Evolutionary conservation across 2,797 vertebrate genomes (phyloP).

Genomic region (Aplochiton taeniatus): DNA sequence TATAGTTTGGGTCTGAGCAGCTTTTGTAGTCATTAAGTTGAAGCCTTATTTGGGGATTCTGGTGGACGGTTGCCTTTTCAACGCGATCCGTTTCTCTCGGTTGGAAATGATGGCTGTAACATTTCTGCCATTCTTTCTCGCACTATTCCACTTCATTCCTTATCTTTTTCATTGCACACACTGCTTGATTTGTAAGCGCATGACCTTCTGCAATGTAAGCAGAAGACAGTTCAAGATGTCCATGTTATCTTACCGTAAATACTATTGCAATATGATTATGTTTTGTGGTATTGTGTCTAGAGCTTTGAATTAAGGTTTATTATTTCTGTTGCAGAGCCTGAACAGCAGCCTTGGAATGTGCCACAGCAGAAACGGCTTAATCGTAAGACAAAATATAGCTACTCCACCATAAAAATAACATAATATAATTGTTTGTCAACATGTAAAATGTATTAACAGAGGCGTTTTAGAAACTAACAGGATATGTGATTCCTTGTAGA

Average conservation of each 20-base stretch:
- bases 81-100: slow-evolving; percentile 58
- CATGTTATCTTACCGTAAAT: too few relatives aligned
- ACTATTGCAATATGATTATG: not conserved
- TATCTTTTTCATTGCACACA: not conserved
- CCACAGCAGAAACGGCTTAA: slow-evolving; percentile 85
- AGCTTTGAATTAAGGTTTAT: slow-evolving; percentile 6
- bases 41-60: slow-evolving; percentile 41
- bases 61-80: slow-evolving; percentile 56
- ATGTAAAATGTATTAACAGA: too few relatives aligned
- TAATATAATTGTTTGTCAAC: too few relatives aligned
- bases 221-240: too few relatives aligned
- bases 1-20: slow-evolving; percentile 40
- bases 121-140: slow-evolving; percentile 48
- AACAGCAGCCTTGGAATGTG: slow-evolving; percentile 86
- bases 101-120: slow-evolving; percentile 66
- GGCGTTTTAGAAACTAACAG: not conserved
- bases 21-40: slow-evolving; percentile 61
- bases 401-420: too few relatives aligned
- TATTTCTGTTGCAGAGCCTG: slow-evolving; percentile 79
- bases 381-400: slow-evolving; percentile 54
- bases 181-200: not conserved
- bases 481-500: slow-evolving; percentile 56
- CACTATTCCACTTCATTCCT: slow-evolving; percentile 38
- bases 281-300: not conserved
- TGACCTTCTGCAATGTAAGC: not conserved